Percentiles rank a stretch among this genome's conserved stretches.
Conservation (phyloP, 2,888 invertebrate genomes). For the Drosophila tripunctata region DNA sequence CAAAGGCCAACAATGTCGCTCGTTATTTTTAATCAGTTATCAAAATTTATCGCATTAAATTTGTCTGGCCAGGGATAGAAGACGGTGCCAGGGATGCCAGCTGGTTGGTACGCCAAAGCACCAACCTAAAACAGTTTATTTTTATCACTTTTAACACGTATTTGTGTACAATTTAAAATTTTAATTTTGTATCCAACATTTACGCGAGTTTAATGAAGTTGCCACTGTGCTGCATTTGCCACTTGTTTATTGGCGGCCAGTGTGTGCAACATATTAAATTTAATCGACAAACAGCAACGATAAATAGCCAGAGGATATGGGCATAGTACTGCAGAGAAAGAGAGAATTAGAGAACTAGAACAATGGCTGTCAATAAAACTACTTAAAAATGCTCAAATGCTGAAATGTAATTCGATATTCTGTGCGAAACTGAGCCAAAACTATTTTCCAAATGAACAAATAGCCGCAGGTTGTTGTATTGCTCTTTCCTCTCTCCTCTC, state of each 20-base stretch:
- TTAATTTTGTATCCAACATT: constrained; percentile 51
- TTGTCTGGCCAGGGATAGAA: constrained; percentile 44
- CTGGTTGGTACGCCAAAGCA: no score
- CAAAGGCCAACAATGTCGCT: constrained; percentile 62
- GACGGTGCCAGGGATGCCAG: not conserved
- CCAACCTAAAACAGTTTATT: constrained; percentile 18
- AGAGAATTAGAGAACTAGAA: not conserved
- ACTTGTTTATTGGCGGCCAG: constrained; percentile 42
- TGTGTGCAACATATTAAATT: constrained; percentile 57
- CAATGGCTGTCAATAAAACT: constrained; percentile 40
- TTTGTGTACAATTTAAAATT: constrained; percentile 30
- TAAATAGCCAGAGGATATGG: constrained; percentile 25
- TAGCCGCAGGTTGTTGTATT: constrained; percentile 17
- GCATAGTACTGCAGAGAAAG: not conserved
- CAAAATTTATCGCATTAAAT: constrained; percentile 73
- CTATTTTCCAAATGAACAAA: constrained; percentile 53
- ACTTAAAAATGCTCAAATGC: constrained; percentile 15
- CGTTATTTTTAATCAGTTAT: constrained; percentile 78
- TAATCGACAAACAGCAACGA: constrained; percentile 52
- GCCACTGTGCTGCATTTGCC: constrained; percentile 21
- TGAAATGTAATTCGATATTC: constrained; percentile 48
- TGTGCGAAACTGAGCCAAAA: constrained; percentile 29
- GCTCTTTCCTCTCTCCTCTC: not conserved
- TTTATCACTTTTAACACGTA: constrained; percentile 8
- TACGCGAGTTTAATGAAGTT: constrained; percentile 59